Conservation (phyloP, 2,113 vertebrate genomes). For the Gymnorhina tibicen region DNA sequence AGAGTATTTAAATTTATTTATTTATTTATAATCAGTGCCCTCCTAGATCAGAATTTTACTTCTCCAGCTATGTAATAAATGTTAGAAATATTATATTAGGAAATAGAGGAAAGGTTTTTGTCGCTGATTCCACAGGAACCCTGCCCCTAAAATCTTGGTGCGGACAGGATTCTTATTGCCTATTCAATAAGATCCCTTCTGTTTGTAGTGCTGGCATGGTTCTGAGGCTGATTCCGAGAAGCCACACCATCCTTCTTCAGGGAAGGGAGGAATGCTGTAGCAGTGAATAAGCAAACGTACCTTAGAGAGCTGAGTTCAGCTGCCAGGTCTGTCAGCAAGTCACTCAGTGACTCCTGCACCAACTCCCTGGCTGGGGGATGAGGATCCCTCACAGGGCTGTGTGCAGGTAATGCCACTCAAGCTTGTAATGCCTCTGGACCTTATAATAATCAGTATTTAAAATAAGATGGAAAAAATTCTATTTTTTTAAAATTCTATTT, state of each 20-base stretch:
- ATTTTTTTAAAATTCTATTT: not conserved
- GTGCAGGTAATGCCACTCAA: not conserved
- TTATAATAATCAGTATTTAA: not conserved
- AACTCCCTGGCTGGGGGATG: not conserved
- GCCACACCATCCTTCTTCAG: not conserved
- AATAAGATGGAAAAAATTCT: not conserved
- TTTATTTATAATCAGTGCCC: not conserved
- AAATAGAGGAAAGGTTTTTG: not conserved
- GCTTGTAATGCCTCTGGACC: not conserved
- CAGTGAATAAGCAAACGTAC: not conserved
- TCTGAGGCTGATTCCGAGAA: not conserved
- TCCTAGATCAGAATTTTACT: not conserved
- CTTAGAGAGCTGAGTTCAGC: not conserved
- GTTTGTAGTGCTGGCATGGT: not conserved
- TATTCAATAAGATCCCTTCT: not conserved
- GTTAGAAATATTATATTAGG: not conserved
- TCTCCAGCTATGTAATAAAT: not conserved
- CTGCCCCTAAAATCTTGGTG: not conserved
- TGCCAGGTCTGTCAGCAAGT: not conserved
- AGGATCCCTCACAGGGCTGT: not conserved
- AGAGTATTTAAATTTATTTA: not conserved
- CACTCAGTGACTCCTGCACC: not conserved
- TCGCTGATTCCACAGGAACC: rapidly evolving
- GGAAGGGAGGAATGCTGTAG: not conserved
- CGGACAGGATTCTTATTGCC: not conserved